phyloP scores from a whole-genome alignment of 2,113 vertebrate species.

The Brachypodius melanocephalos region DNA sequence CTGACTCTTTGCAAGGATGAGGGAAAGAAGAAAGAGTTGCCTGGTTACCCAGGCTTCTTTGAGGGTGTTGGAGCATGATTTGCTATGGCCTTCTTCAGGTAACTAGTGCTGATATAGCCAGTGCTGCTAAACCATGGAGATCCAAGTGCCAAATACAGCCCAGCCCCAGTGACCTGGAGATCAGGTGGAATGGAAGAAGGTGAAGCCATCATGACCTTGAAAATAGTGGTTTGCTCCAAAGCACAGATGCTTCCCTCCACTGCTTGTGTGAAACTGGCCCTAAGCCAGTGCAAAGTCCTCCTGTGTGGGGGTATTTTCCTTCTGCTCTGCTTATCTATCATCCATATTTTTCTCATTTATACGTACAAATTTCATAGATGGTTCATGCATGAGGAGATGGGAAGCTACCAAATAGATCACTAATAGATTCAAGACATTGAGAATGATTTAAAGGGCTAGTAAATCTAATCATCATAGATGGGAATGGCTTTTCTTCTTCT shows the following conservation, averaged over 20 bases:
- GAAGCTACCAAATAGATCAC: neutral
- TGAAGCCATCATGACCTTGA: neutral
- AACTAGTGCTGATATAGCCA: neutral
- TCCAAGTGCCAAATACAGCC: neutral
- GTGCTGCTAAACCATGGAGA: neutral
- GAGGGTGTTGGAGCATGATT: neutral
- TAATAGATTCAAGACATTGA: neutral
- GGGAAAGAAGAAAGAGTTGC: neutral
- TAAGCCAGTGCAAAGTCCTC: neutral
- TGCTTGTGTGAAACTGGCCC: neutral
- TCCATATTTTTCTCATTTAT: neutral
- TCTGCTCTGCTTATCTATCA: neutral
- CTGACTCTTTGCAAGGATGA: neutral
- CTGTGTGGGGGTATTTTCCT: neutral
- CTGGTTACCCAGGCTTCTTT: neutral
- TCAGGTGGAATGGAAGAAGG: neutral
- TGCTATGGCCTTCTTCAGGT: neutral
- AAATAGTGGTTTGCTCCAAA: neutral
- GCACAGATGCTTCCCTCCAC: neutral
- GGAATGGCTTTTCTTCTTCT: neutral
- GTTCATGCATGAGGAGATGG: neutral
- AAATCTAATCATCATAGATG: neutral
- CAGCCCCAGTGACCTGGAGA: neutral
- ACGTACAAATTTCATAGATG: neutral
- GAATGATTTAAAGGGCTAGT: neutral